These are phyloP conservation scores for Eulithis prunata DNA, from an alignment of 2,888 invertebrate species.

Conservation along the genomic window DNA sequence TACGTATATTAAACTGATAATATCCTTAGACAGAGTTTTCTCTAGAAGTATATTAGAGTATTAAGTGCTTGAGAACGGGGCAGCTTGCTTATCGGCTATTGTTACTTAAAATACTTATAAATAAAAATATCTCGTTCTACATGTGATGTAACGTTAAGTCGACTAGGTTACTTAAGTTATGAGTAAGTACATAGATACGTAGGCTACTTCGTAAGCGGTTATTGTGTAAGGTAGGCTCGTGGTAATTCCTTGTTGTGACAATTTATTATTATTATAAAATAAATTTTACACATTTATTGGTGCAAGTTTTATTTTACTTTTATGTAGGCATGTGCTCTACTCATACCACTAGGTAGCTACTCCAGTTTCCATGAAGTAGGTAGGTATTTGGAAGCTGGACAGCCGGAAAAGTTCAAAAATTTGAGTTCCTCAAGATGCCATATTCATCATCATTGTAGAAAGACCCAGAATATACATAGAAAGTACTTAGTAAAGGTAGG, in stretches of 20 bases:
- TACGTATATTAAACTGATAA: conserved; percentile 23
- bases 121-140: conserved; percentile 78
- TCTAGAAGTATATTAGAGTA: conserved; percentile 21
- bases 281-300: conserved; percentile 73
- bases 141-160: conserved; percentile 83
- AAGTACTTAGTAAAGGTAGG: too few relatives aligned
- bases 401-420: too few relatives aligned
- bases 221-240: conserved; percentile 70
- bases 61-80: conserved; percentile 59
- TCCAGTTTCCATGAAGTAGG: too few relatives aligned
- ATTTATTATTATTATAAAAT: conserved; percentile 77
- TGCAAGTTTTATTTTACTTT: conserved; percentile 19
- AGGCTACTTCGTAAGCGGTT: conserved; percentile 64
- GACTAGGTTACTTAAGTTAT: conserved; percentile 62
- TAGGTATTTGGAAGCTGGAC: too few relatives aligned
- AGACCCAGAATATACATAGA: too few relatives aligned
- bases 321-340: too few relatives aligned
- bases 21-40: conserved; percentile 27
- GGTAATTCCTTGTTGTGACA: conserved; percentile 81
- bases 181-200: conserved; percentile 55
- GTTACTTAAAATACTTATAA: conserved; percentile 62
- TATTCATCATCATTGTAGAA: too few relatives aligned
- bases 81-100: conserved; percentile 66
- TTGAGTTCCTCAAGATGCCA: too few relatives aligned
- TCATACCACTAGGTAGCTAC: too few relatives aligned